Percentiles rank a stretch among this genome's conserved stretches.
These are phyloP conservation scores for Coregonus suidteri DNA, from an alignment of 2,797 vertebrate genomes.

Conservation along the genomic window DNA sequence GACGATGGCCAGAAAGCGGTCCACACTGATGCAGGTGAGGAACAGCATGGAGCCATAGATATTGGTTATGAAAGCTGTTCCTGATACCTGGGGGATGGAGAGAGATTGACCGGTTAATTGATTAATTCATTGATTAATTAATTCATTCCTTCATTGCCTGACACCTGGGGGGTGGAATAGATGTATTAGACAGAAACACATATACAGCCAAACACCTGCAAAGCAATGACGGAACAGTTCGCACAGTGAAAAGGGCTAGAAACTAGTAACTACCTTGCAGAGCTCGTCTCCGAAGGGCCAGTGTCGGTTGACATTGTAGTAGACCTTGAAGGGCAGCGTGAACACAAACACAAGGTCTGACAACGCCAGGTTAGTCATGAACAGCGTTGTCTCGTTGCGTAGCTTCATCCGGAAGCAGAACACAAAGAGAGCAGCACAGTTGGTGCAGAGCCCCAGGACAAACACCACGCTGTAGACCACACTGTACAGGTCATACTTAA, in stretches of 20 bases:
- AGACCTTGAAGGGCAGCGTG: constrained; percentile 96
- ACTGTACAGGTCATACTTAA: constrained; percentile 96
- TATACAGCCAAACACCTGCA: background rate
- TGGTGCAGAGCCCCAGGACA: constrained; percentile 91
- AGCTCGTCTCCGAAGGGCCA: constrained; percentile 95
- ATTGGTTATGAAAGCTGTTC: constrained; percentile 95
- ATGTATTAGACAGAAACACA: background rate
- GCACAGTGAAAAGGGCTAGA: background rate
- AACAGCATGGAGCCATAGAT: constrained; percentile 98
- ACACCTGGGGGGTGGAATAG: background rate
- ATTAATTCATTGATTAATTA: background rate
- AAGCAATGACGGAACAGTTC: background rate
- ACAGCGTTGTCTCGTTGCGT: constrained; percentile 93
- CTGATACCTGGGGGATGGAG: constrained; percentile 73
- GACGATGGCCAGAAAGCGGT: constrained; percentile 95
- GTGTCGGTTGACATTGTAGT: constrained; percentile 94
- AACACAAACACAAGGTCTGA: constrained; percentile 96
- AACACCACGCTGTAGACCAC: constrained; percentile 95
- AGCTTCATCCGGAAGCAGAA: constrained; percentile 96
- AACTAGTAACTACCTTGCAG: constrained; percentile 77
- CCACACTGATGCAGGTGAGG: constrained; percentile 96
- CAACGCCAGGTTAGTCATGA: constrained; percentile 94
- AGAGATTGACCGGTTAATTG: background rate
- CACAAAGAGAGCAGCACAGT: constrained; percentile 94
- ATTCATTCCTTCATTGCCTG: no score